Evolutionary conservation across 2,797 vertebrate genomes (phyloP), one percentile per base, ranked within the genome.

Genomic region (Microchirus variegatus): DNA sequence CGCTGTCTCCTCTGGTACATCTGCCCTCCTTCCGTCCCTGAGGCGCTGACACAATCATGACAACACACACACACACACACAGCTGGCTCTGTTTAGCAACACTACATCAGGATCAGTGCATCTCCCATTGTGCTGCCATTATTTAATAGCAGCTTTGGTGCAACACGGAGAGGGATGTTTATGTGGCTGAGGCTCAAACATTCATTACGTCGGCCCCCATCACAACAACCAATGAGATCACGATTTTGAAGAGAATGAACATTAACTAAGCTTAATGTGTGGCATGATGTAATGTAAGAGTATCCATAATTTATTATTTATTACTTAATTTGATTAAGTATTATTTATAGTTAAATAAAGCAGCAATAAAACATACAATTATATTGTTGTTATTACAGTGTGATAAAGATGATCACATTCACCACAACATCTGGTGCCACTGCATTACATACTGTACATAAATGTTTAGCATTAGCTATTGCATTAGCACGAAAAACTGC

Each of bases 81-180:
- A 59, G 63, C 77, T 87, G 74, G 62, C 64, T 79, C 49, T 71
- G 63, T 43, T 87, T 77, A 85, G 66, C 63, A 51, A 54, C 22
- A 1, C 70, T 63, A 64, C 53, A 36, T 70, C 49, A 13, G 59
- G 60, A 86, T 79, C 54, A 73, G 38, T 51, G 47, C 42, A 56
- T 75, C 63, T 75, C 51, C 53, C 52, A 48, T 67, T 65, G 70
- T 16, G 54, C 46, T 55, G 65, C 62, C 40, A 46, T 76, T 61
- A 68, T 68, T 78, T 74, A 57, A 79, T 53, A 57, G n/a, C 66
- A 43, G 59, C 56, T 59, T 51, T 59, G 59, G 60, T 22, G 57
- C 45, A 75, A 65, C 53, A 59, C 14, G 40, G 44, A 43, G 44
- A 43, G 13, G 4, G 36, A 62, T 53, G 47, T 70, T 63, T 55